Base-by-base conservation (phyloP, 2,888 invertebrate species). In the Mongoloraphidia duomilia region DNA sequence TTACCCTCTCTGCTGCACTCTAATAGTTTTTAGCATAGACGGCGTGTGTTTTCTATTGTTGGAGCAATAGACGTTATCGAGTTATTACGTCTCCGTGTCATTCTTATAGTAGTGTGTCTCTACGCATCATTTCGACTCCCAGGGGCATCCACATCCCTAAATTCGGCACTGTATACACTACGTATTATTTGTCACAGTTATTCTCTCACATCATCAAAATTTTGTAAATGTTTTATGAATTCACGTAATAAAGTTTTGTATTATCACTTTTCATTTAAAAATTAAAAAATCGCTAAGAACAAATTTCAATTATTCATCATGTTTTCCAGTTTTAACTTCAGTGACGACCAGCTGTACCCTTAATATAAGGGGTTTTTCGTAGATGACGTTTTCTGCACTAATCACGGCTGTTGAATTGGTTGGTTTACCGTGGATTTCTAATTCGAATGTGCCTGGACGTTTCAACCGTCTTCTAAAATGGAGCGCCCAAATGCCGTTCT, bases 391-490 rank as follows among this genome's bases (percentile, higher is more conserved):
- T 45, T 65, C 64, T 34, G 52, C 47, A 41, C 58, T 55, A 45
- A 54, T 47, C 34, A 50, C 45, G 38, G 57, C 53, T 34, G 59
- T 57, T 13, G 55, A 57, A 37, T 63, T 59, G 8, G 57, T 58
- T 2, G 72, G 65, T 50, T 61, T 61, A 35, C 76, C 77, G 45
- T 73, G 70, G n/a, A 80, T 74, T 43, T 75, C 67, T 49, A 80
- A 58, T 41, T 73, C 68, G 61, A 76, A 79, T 9, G 68, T 65
- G 2, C 69, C 74, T 1, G 75, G 69, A 39, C 66, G 63, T 57
- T 73, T 73, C 38, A 79, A 63, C 51, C 76, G 69, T 53, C 70
- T 67, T 46, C 68, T 69, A 65, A 80, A 79, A 57, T 79, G 77
- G 14, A 80, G 61, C 2, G 74, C 73, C 74, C 75, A 77, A 3